Evolutionary conservation across 2,113 vertebrate species (phyloP).

Genomic region (Nasalis larvatus): DNA sequence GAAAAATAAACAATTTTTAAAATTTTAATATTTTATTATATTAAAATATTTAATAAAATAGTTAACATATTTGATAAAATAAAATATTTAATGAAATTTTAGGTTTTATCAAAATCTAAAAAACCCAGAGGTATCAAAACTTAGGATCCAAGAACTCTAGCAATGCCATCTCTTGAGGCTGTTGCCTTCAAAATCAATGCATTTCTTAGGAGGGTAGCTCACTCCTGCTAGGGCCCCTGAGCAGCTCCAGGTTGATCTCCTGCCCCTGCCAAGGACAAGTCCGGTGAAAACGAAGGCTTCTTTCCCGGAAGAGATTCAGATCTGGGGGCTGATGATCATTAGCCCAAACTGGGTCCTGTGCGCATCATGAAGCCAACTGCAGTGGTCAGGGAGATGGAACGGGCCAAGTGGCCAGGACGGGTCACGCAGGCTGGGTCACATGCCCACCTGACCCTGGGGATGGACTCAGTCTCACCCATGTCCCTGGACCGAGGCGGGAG

Average conservation of each 20-base stretch:
- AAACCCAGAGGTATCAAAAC: neutral
- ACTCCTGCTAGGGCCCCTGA: accelerated
- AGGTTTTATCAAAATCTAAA: neutral
- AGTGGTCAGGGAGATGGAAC: neutral
- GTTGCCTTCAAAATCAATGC: neutral
- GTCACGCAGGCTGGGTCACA: neutral
- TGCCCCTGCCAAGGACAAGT: neutral
- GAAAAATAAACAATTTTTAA: neutral
- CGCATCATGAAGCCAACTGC: neutral
- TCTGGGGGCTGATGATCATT: neutral
- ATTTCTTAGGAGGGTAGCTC: too few relatives aligned
- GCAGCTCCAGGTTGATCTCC: neutral
- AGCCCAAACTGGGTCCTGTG: neutral
- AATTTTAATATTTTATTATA: too few relatives aligned
- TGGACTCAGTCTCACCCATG: neutral
- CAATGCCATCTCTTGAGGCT: too few relatives aligned
- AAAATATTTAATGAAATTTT: neutral
- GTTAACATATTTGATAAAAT: too few relatives aligned
- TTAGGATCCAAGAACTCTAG: accelerated
- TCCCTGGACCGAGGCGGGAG: too few relatives aligned
- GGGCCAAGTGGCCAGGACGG: too few relatives aligned
- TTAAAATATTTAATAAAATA: too few relatives aligned
- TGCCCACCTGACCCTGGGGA: neutral
- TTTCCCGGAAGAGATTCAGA: neutral
- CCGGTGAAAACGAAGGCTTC: neutral